A percentile compares a stretch with the other conserved stretches of the same genome.
Conservation (phyloP, 2,797 vertebrate genomes). For the Cottoperca gobio region DNA sequence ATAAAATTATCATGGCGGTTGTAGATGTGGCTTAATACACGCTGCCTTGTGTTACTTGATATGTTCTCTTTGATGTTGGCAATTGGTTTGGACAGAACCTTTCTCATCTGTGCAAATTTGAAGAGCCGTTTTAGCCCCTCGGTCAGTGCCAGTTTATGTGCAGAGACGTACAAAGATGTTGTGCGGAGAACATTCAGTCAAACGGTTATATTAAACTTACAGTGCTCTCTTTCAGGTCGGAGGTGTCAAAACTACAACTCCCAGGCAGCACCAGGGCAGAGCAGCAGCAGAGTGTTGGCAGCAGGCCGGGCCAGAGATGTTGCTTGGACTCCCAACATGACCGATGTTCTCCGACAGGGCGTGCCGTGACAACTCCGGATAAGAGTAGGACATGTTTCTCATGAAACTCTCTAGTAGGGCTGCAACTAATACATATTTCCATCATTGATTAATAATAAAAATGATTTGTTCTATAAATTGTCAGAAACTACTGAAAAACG, state of each 20-base stretch:
- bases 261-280: slow-evolving; percentile 51
- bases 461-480: background rate
- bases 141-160: slow-evolving; percentile 10
- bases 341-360: slow-evolving; percentile 82
- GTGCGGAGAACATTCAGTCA: slow-evolving; percentile 4
- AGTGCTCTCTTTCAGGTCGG: slow-evolving; percentile 79
- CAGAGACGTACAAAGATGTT: background rate
- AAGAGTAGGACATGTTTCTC: slow-evolving; percentile 78
- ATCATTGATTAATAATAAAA: background rate
- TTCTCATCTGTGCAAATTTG: slow-evolving; percentile 50
- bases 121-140: slow-evolving; percentile 22
- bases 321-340: slow-evolving; percentile 71
- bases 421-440: background rate
- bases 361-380: slow-evolving; percentile 77
- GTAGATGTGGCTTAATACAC: slow-evolving; percentile 73
- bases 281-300: slow-evolving; percentile 48
- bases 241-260: slow-evolving; percentile 64
- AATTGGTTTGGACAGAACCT: slow-evolving; percentile 49
- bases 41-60: slow-evolving; percentile 70
- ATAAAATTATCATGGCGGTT: slow-evolving; percentile 78
- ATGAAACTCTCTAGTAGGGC: too few species aligned
- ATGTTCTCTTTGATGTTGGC: slow-evolving; percentile 69
- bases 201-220: background rate
- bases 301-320: slow-evolving; percentile 41
- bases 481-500: background rate